Percentiles rank a stretch among this genome's conserved stretches.
These are phyloP conservation scores for Anabacerthia variegaticeps DNA, from an alignment of 2,797 vertebrate genomes.

Conservation along the genomic window DNA sequence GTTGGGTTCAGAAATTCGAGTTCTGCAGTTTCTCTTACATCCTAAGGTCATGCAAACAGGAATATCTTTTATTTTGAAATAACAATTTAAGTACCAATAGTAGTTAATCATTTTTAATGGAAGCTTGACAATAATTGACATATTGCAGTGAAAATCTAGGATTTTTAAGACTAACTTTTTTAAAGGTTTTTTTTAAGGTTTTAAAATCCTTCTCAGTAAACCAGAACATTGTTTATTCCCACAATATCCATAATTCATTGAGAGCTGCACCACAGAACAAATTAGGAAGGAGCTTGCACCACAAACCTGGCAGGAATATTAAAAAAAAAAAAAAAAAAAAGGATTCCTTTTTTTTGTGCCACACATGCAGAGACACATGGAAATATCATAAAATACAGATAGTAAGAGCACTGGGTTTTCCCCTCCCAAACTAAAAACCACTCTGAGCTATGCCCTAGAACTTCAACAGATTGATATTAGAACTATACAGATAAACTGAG, in stretches of 20 bases:
- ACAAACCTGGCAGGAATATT: background rate
- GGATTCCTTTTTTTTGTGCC: background rate
- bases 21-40: background rate
- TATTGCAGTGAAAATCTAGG: no score
- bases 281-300: background rate
- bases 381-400: background rate
- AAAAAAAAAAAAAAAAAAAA: background rate
- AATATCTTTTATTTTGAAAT: background rate
- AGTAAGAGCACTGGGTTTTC: background rate
- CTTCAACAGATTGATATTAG: background rate
- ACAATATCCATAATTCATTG: conserved; percentile 10
- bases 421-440: background rate
- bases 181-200: background rate
- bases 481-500: background rate
- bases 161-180: background rate
- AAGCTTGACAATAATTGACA: background rate
- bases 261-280: background rate
- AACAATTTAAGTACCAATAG: background rate
- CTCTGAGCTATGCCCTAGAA: background rate
- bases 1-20: background rate
- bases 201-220: background rate
- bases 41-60: background rate
- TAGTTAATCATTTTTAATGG: background rate
- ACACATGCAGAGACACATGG: background rate
- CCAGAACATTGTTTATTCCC: background rate